Conservation (phyloP, 2,888 invertebrate species). For the Morpho deidamia region DNA sequence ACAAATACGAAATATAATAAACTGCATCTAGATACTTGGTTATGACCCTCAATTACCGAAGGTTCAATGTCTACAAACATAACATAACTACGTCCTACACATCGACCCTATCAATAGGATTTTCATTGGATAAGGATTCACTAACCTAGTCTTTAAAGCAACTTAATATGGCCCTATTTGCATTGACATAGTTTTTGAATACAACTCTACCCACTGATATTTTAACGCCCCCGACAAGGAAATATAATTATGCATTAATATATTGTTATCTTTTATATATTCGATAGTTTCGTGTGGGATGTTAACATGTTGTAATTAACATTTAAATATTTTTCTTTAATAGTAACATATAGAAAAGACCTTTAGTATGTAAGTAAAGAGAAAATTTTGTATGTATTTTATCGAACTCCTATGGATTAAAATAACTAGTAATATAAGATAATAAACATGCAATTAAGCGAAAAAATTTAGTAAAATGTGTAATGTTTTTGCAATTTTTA, state of each 20-base stretch:
- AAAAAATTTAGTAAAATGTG: no score
- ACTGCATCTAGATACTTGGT: slow-evolving; percentile 8
- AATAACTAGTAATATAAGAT: no score
- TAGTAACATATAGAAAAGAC: neutral
- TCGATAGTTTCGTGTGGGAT: slow-evolving; percentile 16
- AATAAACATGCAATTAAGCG: no score
- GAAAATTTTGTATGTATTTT: no score
- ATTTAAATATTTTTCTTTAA: slow-evolving; percentile 3
- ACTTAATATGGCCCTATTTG: neutral
- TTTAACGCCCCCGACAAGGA: slow-evolving; percentile 20
- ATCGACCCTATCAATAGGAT: slow-evolving; percentile 1
- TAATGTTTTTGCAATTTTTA: no score
- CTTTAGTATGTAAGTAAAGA: no score
- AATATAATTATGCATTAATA: slow-evolving; percentile 20
- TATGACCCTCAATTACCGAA: slow-evolving; percentile 16
- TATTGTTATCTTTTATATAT: slow-evolving; percentile 16
- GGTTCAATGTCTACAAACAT: slow-evolving; percentile 12
- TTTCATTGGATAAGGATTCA: neutral
- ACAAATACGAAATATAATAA: neutral
- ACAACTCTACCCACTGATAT: slow-evolving; percentile 10
- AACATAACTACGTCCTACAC: slow-evolving; percentile 14
- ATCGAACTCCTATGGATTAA: no score
- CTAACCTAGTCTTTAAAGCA: neutral
- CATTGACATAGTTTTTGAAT: neutral
- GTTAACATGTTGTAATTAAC: slow-evolving; percentile 12